Base-by-base conservation (phyloP, 2,113 vertebrate species). In the Onychorhynchus coronatus region DNA sequence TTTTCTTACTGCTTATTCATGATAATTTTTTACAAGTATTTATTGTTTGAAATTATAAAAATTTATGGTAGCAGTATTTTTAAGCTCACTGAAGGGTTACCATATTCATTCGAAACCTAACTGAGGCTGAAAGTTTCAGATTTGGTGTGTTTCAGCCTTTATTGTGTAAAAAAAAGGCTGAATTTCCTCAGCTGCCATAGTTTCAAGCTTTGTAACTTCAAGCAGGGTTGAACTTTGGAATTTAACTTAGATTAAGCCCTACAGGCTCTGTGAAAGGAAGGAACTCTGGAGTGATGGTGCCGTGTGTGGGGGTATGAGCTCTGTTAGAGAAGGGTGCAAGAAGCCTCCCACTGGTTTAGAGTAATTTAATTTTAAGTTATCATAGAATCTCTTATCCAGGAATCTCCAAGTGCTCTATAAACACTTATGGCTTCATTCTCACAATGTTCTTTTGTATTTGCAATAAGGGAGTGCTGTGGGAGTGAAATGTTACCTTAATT, bases 401-500 rank as follows among this genome's bases (percentile, higher is more conserved):
- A 53, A 94, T 80, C 89, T 91, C 49, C 8, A 42, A 42, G 47
- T 70, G 71, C 37, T 78, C 79, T 79, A 35, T 63, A 41, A 94
- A 76, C 31, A 35, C 31, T 79, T 30, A 28, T 0, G 37, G 44
- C 37, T 66, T 91, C 0, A 1, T 88, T 94, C 53, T 88, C 66
- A 33, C 12, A 19, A 4, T 33, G 21, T 70, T 89, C 23, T 56
- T 79, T 30, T 2, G 0, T 85, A 39, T 20, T 50, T 82, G 77
- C 85, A 85, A 1, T 47, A 67, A 63, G 47, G 27, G 44, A 94
- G 10, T 76, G 55, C 92, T 67, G 11, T 3, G 50, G 73, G 83
- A 56, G n/a, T 77, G 75, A 89, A 85, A 59, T 55, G 53, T 76
- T 88, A 47, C 63, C 82, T 93, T 88, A 62, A 74, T 91, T 94